These are phyloP conservation scores for Pseudeuparius sepicola DNA, from an alignment of 2,888 invertebrate genomes.

Conservation along the genomic window DNA sequence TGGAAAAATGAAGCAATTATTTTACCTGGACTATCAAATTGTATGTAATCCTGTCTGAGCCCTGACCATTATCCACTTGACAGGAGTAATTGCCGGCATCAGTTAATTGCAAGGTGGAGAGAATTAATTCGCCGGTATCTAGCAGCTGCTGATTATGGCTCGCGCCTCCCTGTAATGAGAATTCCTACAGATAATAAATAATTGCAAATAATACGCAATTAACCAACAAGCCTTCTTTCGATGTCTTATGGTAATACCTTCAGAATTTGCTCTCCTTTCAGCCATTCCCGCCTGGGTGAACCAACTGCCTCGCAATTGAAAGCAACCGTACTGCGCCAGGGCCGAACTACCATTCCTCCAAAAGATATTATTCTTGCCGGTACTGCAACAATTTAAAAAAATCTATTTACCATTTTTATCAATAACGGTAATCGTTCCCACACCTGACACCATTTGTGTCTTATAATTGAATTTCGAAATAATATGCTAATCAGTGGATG, in stretches of 20 bases:
- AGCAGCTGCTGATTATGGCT: constrained; percentile 51
- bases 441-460: too few relatives aligned
- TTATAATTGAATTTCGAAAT: too few relatives aligned
- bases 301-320: constrained; percentile 58
- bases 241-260: too few relatives aligned
- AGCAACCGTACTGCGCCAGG: constrained; percentile 56
- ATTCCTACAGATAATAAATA: too few relatives aligned
- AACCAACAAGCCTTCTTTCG: too few relatives aligned
- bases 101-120: constrained; percentile 51
- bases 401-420: too few relatives aligned
- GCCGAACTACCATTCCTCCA: constrained; percentile 53
- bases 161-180: constrained; percentile 42
- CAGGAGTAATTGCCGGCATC: constrained; percentile 66
- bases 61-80: constrained; percentile 56
- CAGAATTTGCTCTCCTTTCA: constrained; percentile 47
- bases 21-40: constrained; percentile 55
- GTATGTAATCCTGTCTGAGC: constrained; percentile 56
- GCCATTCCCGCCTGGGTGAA: constrained; percentile 55
- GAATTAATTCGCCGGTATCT: constrained; percentile 54
- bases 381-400: constrained; percentile 40
- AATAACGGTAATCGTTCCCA: too few relatives aligned
- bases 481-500: too few relatives aligned
- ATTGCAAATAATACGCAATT: too few relatives aligned
- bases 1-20: background rate
- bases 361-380: constrained; percentile 63